Conservation (phyloP, 2,797 vertebrate genomes). For the Urocyon cinereoargenteus region DNA sequence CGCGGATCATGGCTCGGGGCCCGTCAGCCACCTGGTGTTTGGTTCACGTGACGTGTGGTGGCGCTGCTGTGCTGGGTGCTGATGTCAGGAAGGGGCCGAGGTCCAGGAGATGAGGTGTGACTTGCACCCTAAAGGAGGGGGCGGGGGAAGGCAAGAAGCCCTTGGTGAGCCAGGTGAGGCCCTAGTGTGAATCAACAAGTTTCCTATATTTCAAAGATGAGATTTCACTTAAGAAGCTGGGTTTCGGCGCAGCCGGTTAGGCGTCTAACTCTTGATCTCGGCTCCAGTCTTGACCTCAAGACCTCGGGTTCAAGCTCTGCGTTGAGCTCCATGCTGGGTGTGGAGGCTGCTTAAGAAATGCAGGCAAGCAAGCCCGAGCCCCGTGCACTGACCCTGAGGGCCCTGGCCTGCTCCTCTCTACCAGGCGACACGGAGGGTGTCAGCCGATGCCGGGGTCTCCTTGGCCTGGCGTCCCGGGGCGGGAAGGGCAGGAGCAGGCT, state of each 20-base stretch:
- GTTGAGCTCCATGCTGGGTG: not conserved
- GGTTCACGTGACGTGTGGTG: accelerated
- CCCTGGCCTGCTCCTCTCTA: not conserved
- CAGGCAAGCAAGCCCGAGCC: not conserved
- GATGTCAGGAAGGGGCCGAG: not conserved
- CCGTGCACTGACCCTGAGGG: no score
- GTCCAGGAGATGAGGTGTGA: accelerated
- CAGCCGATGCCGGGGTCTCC: no score
- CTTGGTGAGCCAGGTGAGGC: not conserved
- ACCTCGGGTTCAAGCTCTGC: not conserved
- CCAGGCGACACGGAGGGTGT: not conserved
- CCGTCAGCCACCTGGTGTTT: not conserved
- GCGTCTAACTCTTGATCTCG: not conserved
- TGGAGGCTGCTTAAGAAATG: not conserved
- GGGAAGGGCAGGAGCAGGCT: not conserved
- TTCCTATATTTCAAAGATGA: not conserved
- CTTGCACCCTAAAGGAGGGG: not conserved
- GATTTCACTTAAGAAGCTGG: not conserved
- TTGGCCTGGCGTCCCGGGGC: not conserved
- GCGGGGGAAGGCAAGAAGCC: not conserved
- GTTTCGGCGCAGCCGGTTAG: not conserved
- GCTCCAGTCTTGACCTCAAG: not conserved
- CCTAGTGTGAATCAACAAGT: not conserved
- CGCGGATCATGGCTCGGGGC: not conserved
- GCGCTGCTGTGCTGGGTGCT: not conserved